These are phyloP conservation scores for Emmelina monodactyla DNA, from an alignment of 2,888 invertebrate species.

Conservation along the genomic window DNA sequence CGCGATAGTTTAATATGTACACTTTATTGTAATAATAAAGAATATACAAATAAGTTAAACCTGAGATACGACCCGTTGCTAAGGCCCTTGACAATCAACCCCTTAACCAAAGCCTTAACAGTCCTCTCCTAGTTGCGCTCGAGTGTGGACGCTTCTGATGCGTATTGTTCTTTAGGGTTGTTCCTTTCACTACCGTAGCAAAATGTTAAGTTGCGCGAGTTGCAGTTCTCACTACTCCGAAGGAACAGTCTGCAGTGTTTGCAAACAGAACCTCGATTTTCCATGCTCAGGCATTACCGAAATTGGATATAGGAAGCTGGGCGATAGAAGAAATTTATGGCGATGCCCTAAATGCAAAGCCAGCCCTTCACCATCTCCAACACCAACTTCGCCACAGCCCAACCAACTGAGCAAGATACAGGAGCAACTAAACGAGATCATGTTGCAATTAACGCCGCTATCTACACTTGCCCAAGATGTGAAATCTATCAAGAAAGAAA, in stretches of 20 bases:
- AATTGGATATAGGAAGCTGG: conserved; percentile 12
- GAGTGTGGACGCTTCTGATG: not conserved
- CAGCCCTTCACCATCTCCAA: conserved; percentile 7
- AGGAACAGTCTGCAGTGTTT: conserved; percentile 10
- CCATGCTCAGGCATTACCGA: conserved; percentile 13
- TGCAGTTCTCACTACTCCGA: conserved; percentile 12
- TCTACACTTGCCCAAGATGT: conserved; percentile 13
- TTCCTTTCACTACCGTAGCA: not conserved
- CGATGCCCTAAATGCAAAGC: conserved; percentile 11
- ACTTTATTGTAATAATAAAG: too few species aligned
- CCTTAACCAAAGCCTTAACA: too few species aligned
- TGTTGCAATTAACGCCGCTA: conserved; percentile 11
- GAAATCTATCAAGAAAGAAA: conserved; percentile 12
- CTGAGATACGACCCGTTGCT: too few species aligned
- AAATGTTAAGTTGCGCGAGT: conserved; percentile 13
- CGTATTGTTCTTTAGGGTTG: not conserved
- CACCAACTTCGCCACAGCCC: conserved; percentile 5
- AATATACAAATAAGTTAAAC: too few species aligned
- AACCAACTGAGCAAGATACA: conserved; percentile 6
- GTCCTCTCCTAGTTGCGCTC: not conserved
- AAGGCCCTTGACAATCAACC: too few species aligned
- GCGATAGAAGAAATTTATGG: conserved; percentile 11
- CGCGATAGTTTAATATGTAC: too few species aligned
- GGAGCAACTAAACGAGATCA: conserved; percentile 9
- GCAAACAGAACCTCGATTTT: conserved; percentile 11